Evolutionary conservation across 2,888 invertebrate genomes (phyloP).

Genomic region (Cheilosia pagana): DNA sequence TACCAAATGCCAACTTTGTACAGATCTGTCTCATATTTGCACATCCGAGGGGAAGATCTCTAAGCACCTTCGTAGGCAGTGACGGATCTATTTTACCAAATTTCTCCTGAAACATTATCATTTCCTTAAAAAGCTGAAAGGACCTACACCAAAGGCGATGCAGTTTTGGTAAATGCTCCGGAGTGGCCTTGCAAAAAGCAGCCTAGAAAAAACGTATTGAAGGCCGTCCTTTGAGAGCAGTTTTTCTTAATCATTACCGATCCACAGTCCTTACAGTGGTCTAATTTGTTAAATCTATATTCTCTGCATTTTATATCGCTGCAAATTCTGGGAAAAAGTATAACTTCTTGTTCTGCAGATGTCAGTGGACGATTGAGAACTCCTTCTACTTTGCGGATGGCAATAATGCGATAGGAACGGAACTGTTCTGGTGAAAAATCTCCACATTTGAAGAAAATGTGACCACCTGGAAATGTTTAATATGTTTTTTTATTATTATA

Average conservation of each 20-base stretch:
- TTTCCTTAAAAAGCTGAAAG: conserved; percentile 86
- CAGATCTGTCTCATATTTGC: conserved; percentile 79
- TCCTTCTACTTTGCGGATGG: conserved; percentile 86
- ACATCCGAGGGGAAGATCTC: conserved; percentile 78
- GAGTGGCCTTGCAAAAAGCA: conserved; percentile 85
- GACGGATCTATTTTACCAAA: conserved; percentile 86
- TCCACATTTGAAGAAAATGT: conserved; percentile 84
- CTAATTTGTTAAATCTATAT: conserved; percentile 84
- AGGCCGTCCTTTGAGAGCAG: conserved; percentile 59
- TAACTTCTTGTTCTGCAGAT: conserved; percentile 88
- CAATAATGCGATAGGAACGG: conserved; percentile 86
- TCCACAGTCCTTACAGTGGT: conserved; percentile 85
- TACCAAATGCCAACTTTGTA: conserved; percentile 79
- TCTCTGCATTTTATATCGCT: conserved; percentile 85
- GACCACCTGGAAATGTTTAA: conserved; percentile 83
- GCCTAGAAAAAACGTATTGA: conserved; percentile 80
- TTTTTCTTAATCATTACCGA: conserved; percentile 82
- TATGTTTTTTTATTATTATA: neutral
- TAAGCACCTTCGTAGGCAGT: conserved; percentile 84
- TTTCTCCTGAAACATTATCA: conserved; percentile 86
- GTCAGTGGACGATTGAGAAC: conserved; percentile 85
- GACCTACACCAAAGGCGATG: conserved; percentile 87
- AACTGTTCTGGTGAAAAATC: conserved; percentile 86
- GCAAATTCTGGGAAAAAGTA: conserved; percentile 88
- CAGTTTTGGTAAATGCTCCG: conserved; percentile 84